Evolutionary conservation across 2,797 vertebrate genomes (phyloP).

Genomic region (Myiotriccus ornatus): DNA sequence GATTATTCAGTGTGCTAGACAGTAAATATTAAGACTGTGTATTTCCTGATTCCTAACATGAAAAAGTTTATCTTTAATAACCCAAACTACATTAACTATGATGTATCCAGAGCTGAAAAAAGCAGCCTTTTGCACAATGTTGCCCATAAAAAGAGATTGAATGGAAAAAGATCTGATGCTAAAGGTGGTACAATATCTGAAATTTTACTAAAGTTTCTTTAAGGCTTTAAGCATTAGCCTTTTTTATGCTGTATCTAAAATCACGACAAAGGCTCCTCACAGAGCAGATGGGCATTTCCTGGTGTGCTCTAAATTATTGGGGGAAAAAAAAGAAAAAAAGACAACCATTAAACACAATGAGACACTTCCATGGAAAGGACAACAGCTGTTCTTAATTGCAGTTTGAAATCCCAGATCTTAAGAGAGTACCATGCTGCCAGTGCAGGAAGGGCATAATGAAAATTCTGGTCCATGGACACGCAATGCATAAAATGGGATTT

Average conservation of each 20-base stretch:
- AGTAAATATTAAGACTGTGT: conserved; percentile 45
- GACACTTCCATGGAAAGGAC: conserved; percentile 40
- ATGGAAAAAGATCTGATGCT: background rate
- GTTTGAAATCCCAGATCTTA: background rate
- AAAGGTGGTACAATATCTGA: background rate
- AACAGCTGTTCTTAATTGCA: conserved; percentile 56
- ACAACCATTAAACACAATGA: conserved; percentile 49
- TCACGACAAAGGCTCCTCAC: background rate
- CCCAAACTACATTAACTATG: background rate
- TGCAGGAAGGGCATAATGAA: background rate
- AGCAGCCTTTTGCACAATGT: background rate
- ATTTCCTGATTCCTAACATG: conserved; percentile 16
- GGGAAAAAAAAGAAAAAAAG: background rate
- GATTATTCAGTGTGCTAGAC: conserved; percentile 41
- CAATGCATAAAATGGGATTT: background rate
- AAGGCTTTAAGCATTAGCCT: background rate
- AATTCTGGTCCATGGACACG: background rate
- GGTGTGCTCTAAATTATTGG: background rate
- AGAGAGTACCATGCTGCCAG: background rate
- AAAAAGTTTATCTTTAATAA: conserved; percentile 27
- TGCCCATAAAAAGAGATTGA: background rate
- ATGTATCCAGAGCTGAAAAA: background rate
- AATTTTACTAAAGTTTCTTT: background rate
- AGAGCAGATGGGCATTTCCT: conserved; percentile 56
- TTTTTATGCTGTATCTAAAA: background rate